Base-by-base conservation (phyloP, 1,140 invertebrate genomes). In the Wasmannia auropunctata region DNA sequence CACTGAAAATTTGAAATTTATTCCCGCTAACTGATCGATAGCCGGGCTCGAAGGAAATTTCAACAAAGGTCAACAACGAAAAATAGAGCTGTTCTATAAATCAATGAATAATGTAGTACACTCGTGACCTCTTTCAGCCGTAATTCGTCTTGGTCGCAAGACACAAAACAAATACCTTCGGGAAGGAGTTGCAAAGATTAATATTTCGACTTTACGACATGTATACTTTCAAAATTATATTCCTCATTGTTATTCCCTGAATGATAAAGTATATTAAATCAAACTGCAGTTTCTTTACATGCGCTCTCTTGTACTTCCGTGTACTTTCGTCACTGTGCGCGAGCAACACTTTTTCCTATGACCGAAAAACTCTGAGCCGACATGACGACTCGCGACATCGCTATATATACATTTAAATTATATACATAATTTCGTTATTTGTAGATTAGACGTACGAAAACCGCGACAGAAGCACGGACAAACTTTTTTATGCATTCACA, bases 311-410 rank as follows among this genome's bases (percentile, higher is more conserved):
- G n/a, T 51, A 51, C n/a, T 31, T 37, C 14, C 2, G 14, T 25
- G 8, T 43, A 25, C 19, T 22, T 63, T 19, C 14, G 3, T 14
- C n/a, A n/a, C n/a, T n/a, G 49, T 31, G 62, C 22, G 16, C 25
- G n/a, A 58, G 37, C 40, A 69, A 74, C 93, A 96, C 96, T 89
- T 94, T 89, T 95, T 96, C 65, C 94, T 94, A 87, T 96, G 97
- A 92, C 97, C 97, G 94, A 98, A 97, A 49, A 96, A 93, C 93
- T 98, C 97, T 51, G 96, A 94, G 28, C 97, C 92, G 97, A 97
- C 5, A 98, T 90, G 60, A 98, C 96, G 40, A 98, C 91, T 92
- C 97, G 97, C 3, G 98, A 97, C 97, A 97, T n/a, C n/a, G n/a
- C 97, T 98, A 28, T 1, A 22, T 3, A n/a, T 11, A 14, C n/a